Conservation (phyloP, 2,113 vertebrate genomes). For the Anarhynchus alexandrinus region DNA sequence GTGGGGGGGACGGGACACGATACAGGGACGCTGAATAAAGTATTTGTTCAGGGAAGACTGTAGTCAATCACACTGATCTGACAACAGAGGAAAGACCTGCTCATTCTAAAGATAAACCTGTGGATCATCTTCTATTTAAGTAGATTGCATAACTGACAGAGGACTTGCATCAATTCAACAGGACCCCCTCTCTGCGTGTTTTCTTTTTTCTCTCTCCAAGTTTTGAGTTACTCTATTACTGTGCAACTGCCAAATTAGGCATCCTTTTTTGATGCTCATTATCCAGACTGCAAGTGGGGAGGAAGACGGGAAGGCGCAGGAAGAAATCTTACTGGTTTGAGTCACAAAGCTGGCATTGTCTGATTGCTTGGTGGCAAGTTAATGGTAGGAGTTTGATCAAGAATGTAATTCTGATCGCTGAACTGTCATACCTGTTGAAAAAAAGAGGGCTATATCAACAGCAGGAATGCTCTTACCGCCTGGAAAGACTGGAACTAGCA, state of each 20-base stretch:
- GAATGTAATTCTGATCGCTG: conserved; percentile 73
- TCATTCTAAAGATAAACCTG: conserved; percentile 22
- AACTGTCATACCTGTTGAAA: conserved; percentile 72
- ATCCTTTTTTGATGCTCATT: conserved; percentile 30
- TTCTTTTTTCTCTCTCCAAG: conserved; percentile 2
- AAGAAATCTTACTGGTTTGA: conserved; percentile 74
- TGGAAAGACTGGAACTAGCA: conserved; percentile 44
- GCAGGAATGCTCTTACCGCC: conserved; percentile 54
- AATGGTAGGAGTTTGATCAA: conserved; percentile 74
- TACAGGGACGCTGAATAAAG: neutral
- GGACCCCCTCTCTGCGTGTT: neutral
- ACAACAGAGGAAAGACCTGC: conserved; percentile 39
- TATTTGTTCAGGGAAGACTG: neutral
- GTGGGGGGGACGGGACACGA: neutral
- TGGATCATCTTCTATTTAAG: neutral
- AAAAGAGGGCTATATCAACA: conserved; percentile 72
- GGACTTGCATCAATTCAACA: neutral
- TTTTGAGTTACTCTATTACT: conserved; percentile 12
- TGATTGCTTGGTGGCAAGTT: conserved; percentile 71
- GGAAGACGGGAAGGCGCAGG: conserved; percentile 57
- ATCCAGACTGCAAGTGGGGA: conserved; percentile 53
- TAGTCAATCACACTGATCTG: neutral
- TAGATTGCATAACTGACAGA: neutral
- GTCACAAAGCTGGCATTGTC: conserved; percentile 71
- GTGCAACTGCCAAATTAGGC: neutral